Percentiles rank a stretch among this genome's conserved stretches.
These are phyloP conservation scores for Ochropleura leucogaster DNA, from an alignment of 2,888 invertebrate species.

Conservation along the genomic window DNA sequence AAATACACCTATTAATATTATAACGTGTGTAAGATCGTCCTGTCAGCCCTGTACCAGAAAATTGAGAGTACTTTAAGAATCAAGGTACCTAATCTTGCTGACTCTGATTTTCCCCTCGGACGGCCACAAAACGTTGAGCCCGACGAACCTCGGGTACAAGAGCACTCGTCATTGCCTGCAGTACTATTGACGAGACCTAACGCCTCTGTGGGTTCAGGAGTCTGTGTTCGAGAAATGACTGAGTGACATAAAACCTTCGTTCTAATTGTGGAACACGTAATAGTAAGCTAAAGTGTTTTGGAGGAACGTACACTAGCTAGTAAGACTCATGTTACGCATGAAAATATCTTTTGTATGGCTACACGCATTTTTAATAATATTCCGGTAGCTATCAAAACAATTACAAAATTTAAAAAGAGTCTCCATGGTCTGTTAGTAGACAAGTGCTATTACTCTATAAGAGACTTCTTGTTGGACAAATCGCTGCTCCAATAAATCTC, in stretches of 20 bases:
- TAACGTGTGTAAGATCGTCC: constrained; percentile 5
- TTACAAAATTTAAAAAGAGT: too few relatives aligned
- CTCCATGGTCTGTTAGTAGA: too few relatives aligned
- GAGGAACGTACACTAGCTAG: too few relatives aligned
- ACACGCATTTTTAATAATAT: too few relatives aligned
- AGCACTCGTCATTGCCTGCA: constrained; percentile 17
- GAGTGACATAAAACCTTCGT: not conserved
- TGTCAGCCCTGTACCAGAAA: constrained; percentile 20
- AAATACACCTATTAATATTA: constrained; percentile 3
- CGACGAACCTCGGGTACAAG: constrained; percentile 25
- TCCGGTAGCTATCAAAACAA: too few relatives aligned
- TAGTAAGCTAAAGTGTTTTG: not conserved
- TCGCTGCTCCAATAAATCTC: too few relatives aligned
- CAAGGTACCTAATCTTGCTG: constrained; percentile 42
- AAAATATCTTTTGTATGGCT: too few relatives aligned
- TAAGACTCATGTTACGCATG: too few relatives aligned
- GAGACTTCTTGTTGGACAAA: too few relatives aligned
- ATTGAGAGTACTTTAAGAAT: constrained; percentile 35
- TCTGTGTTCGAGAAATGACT: constrained; percentile 1
- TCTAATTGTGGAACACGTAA: not conserved
- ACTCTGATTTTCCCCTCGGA: constrained; percentile 33
- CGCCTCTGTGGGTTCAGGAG: not conserved
- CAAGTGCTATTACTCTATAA: too few relatives aligned
- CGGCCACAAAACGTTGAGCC: constrained; percentile 22
- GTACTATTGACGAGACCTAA: constrained; percentile 30